A percentile compares a stretch with the other conserved stretches of the same genome.
Conservation (phyloP, 2,888 invertebrate genomes). For the Biston betularia region DNA sequence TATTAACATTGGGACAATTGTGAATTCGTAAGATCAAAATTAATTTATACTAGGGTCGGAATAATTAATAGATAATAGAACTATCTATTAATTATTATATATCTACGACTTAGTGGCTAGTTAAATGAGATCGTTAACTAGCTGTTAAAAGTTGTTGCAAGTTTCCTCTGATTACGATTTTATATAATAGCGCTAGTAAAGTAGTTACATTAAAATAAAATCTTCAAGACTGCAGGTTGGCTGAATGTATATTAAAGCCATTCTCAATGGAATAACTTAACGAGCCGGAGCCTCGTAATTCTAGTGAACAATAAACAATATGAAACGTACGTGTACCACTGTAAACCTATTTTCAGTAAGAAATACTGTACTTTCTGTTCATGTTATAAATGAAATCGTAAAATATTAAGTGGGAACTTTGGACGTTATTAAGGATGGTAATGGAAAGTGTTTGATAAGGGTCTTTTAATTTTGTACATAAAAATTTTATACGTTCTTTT, state of each 20-base stretch:
- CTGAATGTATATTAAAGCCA: slow-evolving; percentile 36
- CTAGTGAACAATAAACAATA: slow-evolving; percentile 56
- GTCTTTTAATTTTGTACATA: neutral
- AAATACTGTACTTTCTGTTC: slow-evolving; percentile 54
- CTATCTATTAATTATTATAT: too few species aligned
- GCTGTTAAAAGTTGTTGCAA: neutral
- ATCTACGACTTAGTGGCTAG: too few species aligned
- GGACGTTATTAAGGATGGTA: slow-evolving; percentile 41
- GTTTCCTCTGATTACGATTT: too few species aligned
- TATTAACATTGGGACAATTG: too few species aligned
- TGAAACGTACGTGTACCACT: slow-evolving; percentile 54
- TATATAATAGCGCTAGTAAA: slow-evolving; percentile 2
- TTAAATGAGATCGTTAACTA: too few species aligned
- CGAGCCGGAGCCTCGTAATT: slow-evolving; percentile 50
- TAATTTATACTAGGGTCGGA: too few species aligned
- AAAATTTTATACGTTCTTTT: neutral
- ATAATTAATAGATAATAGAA: too few species aligned
- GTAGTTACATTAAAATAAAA: slow-evolving; percentile 24
- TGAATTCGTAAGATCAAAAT: too few species aligned
- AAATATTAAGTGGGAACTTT: slow-evolving; percentile 37
- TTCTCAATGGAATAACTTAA: slow-evolving; percentile 60
- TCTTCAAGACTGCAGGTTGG: slow-evolving; percentile 4
- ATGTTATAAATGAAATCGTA: slow-evolving; percentile 51
- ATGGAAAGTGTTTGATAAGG: slow-evolving; percentile 43
- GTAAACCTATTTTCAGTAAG: slow-evolving; percentile 53